Evolutionary conservation across 2,888 invertebrate species (phyloP).

Genomic region (Hermaeophaga mercurialis): DNA sequence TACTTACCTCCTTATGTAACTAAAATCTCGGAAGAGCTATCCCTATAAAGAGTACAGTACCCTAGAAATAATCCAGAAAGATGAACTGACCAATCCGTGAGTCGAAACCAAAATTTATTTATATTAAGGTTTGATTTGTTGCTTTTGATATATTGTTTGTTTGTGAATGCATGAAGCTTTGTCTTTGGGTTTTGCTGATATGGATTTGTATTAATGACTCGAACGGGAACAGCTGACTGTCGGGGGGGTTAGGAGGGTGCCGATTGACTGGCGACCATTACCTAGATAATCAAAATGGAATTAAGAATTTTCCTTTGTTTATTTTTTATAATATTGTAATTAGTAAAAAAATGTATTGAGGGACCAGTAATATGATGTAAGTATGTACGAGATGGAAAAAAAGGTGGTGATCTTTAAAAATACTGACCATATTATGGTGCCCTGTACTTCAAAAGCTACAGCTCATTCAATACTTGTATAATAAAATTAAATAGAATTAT

Average conservation of each 20-base stretch:
- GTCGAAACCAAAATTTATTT: constrained; percentile 5
- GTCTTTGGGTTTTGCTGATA: neutral
- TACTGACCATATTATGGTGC: too few species aligned
- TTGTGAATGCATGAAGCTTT: constrained; percentile 6
- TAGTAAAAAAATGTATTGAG: too few species aligned
- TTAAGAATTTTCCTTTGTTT: too few species aligned
- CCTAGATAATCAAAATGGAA: neutral
- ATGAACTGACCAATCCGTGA: constrained; percentile 13
- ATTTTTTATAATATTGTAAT: too few species aligned
- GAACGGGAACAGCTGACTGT: neutral
- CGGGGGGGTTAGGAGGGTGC: neutral
- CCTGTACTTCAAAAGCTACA: too few species aligned
- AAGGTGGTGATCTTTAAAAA: too few species aligned
- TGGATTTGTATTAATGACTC: too few species aligned
- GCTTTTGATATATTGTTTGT: neutral
- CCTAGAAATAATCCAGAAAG: constrained; percentile 1
- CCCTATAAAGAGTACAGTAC: constrained; percentile 5
- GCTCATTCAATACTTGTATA: too few species aligned
- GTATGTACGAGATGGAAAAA: too few species aligned
- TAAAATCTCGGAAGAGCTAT: neutral
- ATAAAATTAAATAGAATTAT: too few species aligned
- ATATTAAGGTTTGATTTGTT: neutral
- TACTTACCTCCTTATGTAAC: neutral
- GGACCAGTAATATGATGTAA: too few species aligned
- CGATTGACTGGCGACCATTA: neutral